A percentile compares a stretch with the other conserved stretches of the same genome.
Evolutionary conservation across 2,888 invertebrate genomes (phyloP).

Genomic region (Meganola albula): DNA sequence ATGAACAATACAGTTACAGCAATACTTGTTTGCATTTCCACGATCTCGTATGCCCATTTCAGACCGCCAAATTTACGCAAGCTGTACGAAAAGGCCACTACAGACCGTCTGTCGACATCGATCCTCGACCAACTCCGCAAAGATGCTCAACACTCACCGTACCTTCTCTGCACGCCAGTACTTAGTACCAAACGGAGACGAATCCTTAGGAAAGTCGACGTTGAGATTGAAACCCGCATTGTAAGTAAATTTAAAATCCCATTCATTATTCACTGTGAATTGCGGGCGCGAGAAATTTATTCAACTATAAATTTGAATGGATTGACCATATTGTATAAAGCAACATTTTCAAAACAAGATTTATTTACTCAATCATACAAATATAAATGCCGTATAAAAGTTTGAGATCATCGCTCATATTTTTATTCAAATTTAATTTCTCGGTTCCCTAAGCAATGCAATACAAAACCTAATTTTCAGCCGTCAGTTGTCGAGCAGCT

Average conservation of each 20-base stretch:
- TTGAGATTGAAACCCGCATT: slow-evolving; percentile 92
- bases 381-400: too few species aligned
- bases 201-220: slow-evolving; percentile 82
- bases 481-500: slow-evolving; percentile 88
- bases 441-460: slow-evolving; percentile 18
- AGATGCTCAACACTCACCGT: slow-evolving; percentile 81
- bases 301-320: too few species aligned
- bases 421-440: slow-evolving; percentile 77
- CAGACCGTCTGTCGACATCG: slow-evolving; percentile 81
- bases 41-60: slow-evolving; percentile 33
- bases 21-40: too few species aligned
- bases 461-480: slow-evolving; percentile 58
- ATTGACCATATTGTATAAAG: too few species aligned
- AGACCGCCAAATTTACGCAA: slow-evolving; percentile 85
- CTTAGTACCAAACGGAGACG: slow-evolving; percentile 83
- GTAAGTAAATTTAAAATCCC: too few species aligned
- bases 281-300: too few species aligned
- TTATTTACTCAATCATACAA: too few species aligned
- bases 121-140: slow-evolving; percentile 80
- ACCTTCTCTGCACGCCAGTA: slow-evolving; percentile 89
- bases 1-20: too few species aligned
- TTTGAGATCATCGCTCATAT: slow-evolving; percentile 93
- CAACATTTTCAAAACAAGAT: too few species aligned
- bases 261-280: too few species aligned
- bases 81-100: slow-evolving; percentile 88